Conservation (phyloP, 2,113 vertebrate genomes). For the Balaeniceps rex region DNA sequence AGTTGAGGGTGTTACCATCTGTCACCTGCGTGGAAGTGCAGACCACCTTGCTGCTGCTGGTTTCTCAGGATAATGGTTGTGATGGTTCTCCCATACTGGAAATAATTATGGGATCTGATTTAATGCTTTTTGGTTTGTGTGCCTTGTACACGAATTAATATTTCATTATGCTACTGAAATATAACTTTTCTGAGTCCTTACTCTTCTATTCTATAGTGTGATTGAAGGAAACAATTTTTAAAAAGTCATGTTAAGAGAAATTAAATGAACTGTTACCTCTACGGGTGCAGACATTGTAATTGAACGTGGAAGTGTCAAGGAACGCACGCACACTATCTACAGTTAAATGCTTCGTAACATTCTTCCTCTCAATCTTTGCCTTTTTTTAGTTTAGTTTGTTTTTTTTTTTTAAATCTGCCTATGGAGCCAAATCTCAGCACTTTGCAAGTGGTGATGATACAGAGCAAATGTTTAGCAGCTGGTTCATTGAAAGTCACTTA, state of each 20-base stretch:
- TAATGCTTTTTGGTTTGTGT: neutral
- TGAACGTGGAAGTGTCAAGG: neutral
- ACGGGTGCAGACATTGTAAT: neutral
- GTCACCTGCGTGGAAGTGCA: neutral
- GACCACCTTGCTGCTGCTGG: neutral
- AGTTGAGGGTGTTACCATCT: neutral
- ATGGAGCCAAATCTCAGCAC: neutral
- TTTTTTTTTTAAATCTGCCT: neutral
- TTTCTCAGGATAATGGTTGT: neutral
- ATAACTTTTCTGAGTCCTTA: neutral
- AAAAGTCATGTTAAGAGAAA: neutral
- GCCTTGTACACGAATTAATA: neutral
- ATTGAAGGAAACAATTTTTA: neutral
- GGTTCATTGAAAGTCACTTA: slow-evolving; percentile 38
- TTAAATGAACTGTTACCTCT: neutral
- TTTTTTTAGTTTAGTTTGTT: neutral
- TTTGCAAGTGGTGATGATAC: slow-evolving; percentile 25
- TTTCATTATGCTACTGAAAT: neutral
- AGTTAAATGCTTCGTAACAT: neutral
- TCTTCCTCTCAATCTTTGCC: neutral
- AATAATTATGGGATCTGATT: neutral
- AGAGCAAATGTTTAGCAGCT: slow-evolving; percentile 54
- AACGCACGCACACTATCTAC: accelerated
- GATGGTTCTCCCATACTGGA: neutral
- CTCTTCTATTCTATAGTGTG: neutral